A percentile compares a stretch with the other conserved stretches of the same genome.
phyloP scores from a whole-genome alignment of 2,797 vertebrate species.

The Pangasius djambal region DNA sequence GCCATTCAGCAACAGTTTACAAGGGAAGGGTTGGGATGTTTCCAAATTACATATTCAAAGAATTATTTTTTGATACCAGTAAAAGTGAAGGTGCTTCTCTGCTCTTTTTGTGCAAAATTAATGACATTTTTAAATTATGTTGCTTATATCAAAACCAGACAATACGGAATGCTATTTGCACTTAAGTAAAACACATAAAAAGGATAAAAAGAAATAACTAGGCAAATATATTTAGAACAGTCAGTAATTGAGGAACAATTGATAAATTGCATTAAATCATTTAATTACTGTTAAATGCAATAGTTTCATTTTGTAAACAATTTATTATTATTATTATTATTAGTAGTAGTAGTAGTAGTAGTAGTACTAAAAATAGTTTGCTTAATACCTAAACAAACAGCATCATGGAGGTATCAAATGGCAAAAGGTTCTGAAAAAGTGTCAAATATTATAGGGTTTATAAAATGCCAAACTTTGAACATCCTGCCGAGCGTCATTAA shows the following conservation, averaged over 20 bases:
- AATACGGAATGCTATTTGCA: not conserved
- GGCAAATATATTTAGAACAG: not conserved
- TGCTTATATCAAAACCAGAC: not conserved
- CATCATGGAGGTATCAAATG: not conserved
- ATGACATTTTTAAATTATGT: not conserved
- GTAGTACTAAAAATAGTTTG: not conserved
- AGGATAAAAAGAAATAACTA: too few relatives aligned
- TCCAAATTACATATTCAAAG: not conserved
- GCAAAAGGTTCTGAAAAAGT: not conserved
- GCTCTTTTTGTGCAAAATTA: not conserved
- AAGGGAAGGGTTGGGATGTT: not conserved
- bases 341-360: not conserved
- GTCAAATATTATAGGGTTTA: not conserved
- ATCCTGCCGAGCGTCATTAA: not conserved
- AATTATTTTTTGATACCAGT: not conserved
- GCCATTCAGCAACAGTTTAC: not conserved
- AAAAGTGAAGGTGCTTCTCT: not conserved
- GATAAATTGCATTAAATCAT: too few relatives aligned
- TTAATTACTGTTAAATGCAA: too few relatives aligned
- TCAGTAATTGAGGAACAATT: too few relatives aligned
- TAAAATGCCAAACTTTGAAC: not conserved
- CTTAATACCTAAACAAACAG: not conserved
- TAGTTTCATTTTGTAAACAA: not conserved
- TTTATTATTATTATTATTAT: not conserved
- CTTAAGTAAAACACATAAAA: not conserved